phyloP scores from a whole-genome alignment of 1,140 invertebrate species.

The Tetragonula clypearis region DNA sequence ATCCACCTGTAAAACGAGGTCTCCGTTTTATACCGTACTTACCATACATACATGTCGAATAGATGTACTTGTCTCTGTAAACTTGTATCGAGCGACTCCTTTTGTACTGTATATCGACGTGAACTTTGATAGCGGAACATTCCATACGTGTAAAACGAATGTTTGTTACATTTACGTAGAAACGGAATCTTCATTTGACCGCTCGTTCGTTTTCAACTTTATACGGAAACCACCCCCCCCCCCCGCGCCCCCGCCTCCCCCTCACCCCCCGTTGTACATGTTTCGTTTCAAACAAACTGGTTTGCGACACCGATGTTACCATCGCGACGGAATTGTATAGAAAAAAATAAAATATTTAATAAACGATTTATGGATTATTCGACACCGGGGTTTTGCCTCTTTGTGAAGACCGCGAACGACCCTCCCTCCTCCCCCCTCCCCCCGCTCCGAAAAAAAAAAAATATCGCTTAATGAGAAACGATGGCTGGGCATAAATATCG shows the following conservation, averaged over 20 bases:
- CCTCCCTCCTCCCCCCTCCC: no score
- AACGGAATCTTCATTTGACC: neutral
- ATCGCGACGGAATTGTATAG: constrained; percentile 51
- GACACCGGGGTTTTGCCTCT: neutral
- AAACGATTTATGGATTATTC: constrained; percentile 49
- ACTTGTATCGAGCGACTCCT: constrained; percentile 18
- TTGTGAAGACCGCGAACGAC: neutral
- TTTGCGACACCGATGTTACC: constrained; percentile 51
- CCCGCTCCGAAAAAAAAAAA: no score
- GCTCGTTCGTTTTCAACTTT: constrained; percentile 8
- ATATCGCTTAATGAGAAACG: neutral
- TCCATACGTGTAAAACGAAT: constrained; percentile 18
- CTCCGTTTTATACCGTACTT: constrained; percentile 31
- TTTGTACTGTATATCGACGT: constrained; percentile 29
- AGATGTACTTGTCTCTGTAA: constrained; percentile 38
- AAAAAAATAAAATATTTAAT: constrained; percentile 56
- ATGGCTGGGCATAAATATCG: constrained; percentile 53
- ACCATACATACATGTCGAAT: neutral
- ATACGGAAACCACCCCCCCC: neutral
- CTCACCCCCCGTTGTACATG: neutral
- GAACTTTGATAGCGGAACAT: constrained; percentile 24
- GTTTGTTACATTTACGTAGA: constrained; percentile 12
- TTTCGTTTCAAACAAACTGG: constrained; percentile 35
- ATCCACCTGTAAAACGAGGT: constrained; percentile 5
- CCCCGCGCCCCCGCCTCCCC: no score